These are phyloP conservation scores for Thecophora atra DNA, from an alignment of 2,888 invertebrate species.

Conservation along the genomic window DNA sequence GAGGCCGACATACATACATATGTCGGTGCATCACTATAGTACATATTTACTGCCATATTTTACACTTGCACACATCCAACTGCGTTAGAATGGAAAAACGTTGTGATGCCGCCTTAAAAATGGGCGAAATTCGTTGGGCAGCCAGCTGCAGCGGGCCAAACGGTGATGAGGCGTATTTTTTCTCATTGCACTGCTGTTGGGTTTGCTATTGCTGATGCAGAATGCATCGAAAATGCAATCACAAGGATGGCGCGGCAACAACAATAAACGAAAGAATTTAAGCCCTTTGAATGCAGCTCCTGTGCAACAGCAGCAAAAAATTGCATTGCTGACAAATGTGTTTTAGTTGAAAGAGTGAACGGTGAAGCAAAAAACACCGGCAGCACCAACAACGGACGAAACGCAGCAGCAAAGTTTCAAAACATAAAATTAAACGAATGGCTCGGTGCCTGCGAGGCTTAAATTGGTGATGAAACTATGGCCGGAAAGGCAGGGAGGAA, in stretches of 20 bases:
- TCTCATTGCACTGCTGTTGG: background rate
- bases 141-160: constrained; percentile 22
- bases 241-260: constrained; percentile 25
- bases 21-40: background rate
- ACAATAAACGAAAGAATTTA: constrained; percentile 31
- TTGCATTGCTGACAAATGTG: constrained; percentile 46
- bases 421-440: background rate
- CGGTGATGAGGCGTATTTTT: background rate
- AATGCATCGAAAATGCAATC: constrained; percentile 35
- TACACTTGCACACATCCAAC: too few relatives aligned
- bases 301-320: constrained; percentile 39
- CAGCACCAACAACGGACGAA: background rate
- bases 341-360: constrained; percentile 37
- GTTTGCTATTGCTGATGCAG: background rate
- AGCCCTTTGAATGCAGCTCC: constrained; percentile 37
- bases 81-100: background rate
- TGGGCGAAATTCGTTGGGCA: constrained; percentile 24
- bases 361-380: constrained; percentile 15
- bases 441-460: background rate
- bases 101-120: constrained; percentile 25
- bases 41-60: too few relatives aligned
- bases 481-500: too few relatives aligned
- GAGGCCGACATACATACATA: background rate
- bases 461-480: background rate
- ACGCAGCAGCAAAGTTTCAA: background rate